These are phyloP conservation scores for Rhinopomastus cyanomelas DNA, from an alignment of 2,113 vertebrate species.

Conservation along the genomic window DNA sequence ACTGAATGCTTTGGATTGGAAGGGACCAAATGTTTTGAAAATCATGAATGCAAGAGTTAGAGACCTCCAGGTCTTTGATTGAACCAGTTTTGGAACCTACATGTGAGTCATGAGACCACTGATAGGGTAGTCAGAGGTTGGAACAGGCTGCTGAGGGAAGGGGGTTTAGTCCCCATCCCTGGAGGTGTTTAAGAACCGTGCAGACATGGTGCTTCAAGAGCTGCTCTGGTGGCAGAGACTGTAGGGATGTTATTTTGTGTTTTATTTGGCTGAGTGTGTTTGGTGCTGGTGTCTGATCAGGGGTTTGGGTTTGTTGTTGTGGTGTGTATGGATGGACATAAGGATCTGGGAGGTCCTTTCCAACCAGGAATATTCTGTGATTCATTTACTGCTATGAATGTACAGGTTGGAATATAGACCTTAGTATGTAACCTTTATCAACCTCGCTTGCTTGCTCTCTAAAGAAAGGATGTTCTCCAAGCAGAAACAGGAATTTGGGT, in stretches of 20 bases:
- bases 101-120: background rate
- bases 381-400: background rate
- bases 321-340: no score
- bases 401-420: background rate
- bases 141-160: no score
- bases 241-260: no score
- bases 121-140: no score
- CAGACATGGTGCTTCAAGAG: no score
- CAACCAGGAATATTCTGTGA: background rate
- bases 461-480: background rate
- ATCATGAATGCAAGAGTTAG: background rate
- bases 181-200: no score
- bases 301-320: no score
- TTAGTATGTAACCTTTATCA: background rate
- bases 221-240: no score
- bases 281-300: no score
- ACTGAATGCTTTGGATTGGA: background rate
- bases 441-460: background rate
- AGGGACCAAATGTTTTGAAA: background rate
- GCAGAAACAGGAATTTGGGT: background rate
- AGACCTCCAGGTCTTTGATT: fast-evolving
- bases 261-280: no score
- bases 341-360: no score
- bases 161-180: no score
- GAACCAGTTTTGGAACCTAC: background rate